Percentiles rank a stretch among this genome's conserved stretches.
These are phyloP conservation scores for Cheumatopsyche charites DNA, from an alignment of 1,140 invertebrate genomes.

Conservation along the genomic window DNA sequence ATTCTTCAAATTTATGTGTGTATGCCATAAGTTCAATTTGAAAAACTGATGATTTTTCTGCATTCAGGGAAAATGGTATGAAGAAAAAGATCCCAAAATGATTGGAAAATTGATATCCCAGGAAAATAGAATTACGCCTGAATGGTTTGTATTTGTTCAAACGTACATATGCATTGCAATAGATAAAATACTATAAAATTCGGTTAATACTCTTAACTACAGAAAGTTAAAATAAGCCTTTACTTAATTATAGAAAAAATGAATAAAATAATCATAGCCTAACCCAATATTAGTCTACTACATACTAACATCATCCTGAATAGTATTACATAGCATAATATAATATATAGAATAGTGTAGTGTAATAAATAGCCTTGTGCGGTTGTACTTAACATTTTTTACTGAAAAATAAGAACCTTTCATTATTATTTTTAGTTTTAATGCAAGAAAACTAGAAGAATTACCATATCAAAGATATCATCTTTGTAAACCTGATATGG, in stretches of 20 bases:
- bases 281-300: no score
- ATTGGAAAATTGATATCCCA: slow-evolving; percentile 60
- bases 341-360: neutral
- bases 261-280: no score
- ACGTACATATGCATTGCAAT: no score
- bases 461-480: slow-evolving; percentile 73
- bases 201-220: neutral
- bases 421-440: slow-evolving; percentile 66
- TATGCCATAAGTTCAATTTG: neutral
- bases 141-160: slow-evolving; percentile 52
- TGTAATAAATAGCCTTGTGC: no score
- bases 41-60: slow-evolving; percentile 35
- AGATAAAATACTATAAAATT: slow-evolving; percentile 12
- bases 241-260: slow-evolving; percentile 1
- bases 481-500: slow-evolving; percentile 54
- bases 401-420: no score
- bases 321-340: no score
- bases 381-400: slow-evolving; percentile 14
- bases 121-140: slow-evolving; percentile 60
- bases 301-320: no score
- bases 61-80: slow-evolving; percentile 64
- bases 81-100: slow-evolving; percentile 61
- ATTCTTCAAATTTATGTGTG: neutral
- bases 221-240: no score
- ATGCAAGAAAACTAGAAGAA: slow-evolving; percentile 82